These are phyloP conservation scores for Volucella bombylans DNA, from an alignment of 2,888 invertebrate species.

Conservation along the genomic window DNA sequence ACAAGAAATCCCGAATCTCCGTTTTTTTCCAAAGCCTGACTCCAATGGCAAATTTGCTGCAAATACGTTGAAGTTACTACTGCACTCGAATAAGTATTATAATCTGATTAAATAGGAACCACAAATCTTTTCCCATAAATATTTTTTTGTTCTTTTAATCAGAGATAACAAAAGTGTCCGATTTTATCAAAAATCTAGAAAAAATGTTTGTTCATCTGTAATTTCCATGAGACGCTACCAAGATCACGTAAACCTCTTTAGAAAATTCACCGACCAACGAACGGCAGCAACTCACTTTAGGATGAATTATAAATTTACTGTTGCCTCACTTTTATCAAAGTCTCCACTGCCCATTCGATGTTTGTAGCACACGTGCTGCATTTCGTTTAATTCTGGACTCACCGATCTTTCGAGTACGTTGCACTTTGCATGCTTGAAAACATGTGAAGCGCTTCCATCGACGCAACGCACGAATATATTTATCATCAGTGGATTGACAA, in stretches of 20 bases:
- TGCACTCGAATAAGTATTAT: too few relatives aligned
- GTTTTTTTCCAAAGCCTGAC: too few relatives aligned
- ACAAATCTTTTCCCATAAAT: too few relatives aligned
- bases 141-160: too few relatives aligned
- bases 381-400: background rate
- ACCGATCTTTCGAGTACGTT: background rate
- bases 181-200: too few relatives aligned
- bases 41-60: too few relatives aligned
- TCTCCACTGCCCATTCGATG: background rate
- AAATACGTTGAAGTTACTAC: too few relatives aligned
- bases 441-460: background rate
- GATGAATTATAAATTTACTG: slow-evolving; percentile 3
- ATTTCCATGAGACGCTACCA: background rate
- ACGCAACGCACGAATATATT: background rate
- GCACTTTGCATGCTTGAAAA: slow-evolving; percentile 7
- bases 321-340: background rate
- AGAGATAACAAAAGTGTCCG: too few relatives aligned
- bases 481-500: background rate
- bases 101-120: too few relatives aligned
- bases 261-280: background rate
- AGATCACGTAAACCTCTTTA: background rate
- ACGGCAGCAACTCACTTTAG: background rate
- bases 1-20: too few relatives aligned
- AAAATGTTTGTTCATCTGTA: too few relatives aligned
- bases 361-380: background rate